Evolutionary conservation across 2,888 invertebrate species (phyloP).

Genomic region (Apamea monoglypha): DNA sequence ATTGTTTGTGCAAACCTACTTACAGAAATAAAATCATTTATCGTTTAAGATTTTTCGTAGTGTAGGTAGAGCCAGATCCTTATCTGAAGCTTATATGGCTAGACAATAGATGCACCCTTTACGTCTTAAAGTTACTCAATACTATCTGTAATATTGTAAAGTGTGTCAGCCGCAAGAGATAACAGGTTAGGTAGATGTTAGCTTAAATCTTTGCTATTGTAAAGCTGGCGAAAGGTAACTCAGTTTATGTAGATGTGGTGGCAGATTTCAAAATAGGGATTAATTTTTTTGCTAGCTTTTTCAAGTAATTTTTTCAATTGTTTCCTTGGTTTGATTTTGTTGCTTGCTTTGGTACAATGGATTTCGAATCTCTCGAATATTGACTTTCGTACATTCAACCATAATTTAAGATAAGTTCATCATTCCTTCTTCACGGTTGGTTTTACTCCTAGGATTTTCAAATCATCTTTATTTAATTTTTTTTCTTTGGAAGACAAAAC

Average conservation of each 20-base stretch:
- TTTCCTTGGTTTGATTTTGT: neutral
- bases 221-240: conserved; percentile 21
- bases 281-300: neutral
- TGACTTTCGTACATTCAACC: too few relatives aligned
- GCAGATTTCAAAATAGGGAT: neutral
- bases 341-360: neutral
- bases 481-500: neutral
- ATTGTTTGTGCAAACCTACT: too few relatives aligned
- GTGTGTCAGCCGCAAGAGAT: conserved; percentile 40
- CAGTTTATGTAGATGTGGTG: conserved; percentile 4
- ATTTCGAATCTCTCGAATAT: neutral
- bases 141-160: conserved; percentile 19
- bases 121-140: conserved; percentile 38
- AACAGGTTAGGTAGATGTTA: too few relatives aligned
- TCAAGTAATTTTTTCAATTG: neutral
- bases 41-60: neutral
- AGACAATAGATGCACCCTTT: conserved; percentile 33
- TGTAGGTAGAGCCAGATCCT: neutral
- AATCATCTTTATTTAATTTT: neutral
- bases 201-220: conserved; percentile 16
- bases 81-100: conserved; percentile 11
- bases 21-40: too few relatives aligned
- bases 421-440: neutral
- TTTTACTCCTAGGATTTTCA: neutral
- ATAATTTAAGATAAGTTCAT: neutral